A percentile compares a stretch with the other conserved stretches of the same genome.
Evolutionary conservation across 2,113 vertebrate species (phyloP).

Genomic region (Zosterops lateralis): DNA sequence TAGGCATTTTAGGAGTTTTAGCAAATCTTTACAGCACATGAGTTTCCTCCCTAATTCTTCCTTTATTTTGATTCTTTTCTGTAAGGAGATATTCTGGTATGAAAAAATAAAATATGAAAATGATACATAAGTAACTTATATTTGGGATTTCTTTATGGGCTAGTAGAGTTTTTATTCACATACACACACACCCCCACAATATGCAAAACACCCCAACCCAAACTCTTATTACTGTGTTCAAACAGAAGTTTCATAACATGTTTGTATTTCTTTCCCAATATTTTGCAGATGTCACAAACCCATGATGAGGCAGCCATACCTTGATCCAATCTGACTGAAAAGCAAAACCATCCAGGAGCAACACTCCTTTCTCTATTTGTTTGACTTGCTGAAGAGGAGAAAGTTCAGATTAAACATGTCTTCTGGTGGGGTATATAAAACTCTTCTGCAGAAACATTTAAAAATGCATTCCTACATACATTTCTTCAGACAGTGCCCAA

Average conservation of each 20-base stretch:
- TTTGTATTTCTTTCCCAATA: not conserved
- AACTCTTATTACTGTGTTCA: not conserved
- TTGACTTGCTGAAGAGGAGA: not conserved
- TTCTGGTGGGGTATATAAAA: not conserved
- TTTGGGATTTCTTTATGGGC: not conserved
- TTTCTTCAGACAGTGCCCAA: not conserved
- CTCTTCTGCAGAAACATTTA: not conserved
- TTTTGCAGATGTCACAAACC: not conserved
- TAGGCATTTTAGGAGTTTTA: not conserved
- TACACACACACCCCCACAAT: fast-evolving
- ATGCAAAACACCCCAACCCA: not conserved
- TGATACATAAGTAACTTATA: not conserved
- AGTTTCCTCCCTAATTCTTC: not conserved
- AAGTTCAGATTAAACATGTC: not conserved
- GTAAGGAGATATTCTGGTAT: not conserved
- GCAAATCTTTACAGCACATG: not conserved
- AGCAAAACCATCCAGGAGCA: not conserved
- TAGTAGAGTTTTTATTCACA: not conserved
- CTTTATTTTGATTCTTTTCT: not conserved
- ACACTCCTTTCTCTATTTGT: not conserved
- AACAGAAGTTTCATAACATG: not conserved
- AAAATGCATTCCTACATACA: not conserved
- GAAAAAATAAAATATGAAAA: not conserved
- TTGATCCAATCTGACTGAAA: not conserved
- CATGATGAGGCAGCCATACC: not conserved